Base-by-base conservation (phyloP, 2,797 vertebrate species). In the Euthynnus affinis region DNA sequence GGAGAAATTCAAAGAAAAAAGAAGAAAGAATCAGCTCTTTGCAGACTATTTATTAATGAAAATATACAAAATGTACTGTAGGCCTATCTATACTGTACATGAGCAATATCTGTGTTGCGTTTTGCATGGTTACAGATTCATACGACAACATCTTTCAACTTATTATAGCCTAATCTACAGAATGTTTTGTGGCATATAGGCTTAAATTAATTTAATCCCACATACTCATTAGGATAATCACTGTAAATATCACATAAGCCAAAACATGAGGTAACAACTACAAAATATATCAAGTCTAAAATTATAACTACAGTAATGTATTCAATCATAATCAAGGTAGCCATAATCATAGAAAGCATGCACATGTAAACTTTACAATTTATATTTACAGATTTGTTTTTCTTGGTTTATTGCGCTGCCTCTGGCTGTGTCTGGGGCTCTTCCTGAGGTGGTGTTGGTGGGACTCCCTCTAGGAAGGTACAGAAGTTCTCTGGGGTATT, bases 401-500 rank as follows among this genome's bases (percentile, higher is more conserved):
- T 60, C 23, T 14, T 6, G 48, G 12, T 23, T 71, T 64, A 87
- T 49, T 84, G 52, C 22, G 6, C 52, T 3, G 78, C 4, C 46
- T 81, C 7, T 71, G 75, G 13, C 60, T 92, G 60, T 34, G 82
- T 51, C 56, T 89, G 74, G 60, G 71, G 88, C 64, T 91, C 89
- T 9, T 92, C 90, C 63, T 92, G 32, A 72, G 81, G 40, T 22
- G 84, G 80, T 23, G 72, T 87, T 32, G 85, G 78, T 51, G 90
- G 81, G 17, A 74, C 34, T 0, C 93, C 94, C 74, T 95, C 91
- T 2, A 90, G 53, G 51, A 91, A 95, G 1, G 83, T 95, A 55
- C 93, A 93, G 83, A 97, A 98, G 74, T 96, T 93, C n/a, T 96
- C 93, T 0, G 55, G 18, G 0, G 90, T 96, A 82, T 97, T 98